Conservation (phyloP, 2,888 invertebrate genomes). For the Anarsia innoxiella region DNA sequence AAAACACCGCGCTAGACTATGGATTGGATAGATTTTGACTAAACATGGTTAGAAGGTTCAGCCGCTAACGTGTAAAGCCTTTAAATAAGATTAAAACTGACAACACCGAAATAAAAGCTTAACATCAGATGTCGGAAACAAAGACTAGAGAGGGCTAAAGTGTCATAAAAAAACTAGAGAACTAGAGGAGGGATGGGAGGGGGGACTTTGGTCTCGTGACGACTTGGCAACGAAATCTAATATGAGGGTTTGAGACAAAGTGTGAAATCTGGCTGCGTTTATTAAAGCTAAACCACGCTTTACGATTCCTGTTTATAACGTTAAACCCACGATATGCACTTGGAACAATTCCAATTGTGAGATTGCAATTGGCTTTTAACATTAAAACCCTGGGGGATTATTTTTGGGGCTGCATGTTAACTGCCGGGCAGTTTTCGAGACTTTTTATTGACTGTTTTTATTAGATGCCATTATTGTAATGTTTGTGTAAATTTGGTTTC, state of each 20-base stretch:
- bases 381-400: neutral
- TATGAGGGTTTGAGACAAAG: constrained; percentile 18
- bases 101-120: too few species aligned
- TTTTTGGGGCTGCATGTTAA: neutral
- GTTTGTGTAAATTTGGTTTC: too few species aligned
- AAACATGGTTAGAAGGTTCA: too few species aligned
- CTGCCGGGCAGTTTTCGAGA: neutral
- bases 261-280: constrained; percentile 29
- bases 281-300: constrained; percentile 32
- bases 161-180: neutral
- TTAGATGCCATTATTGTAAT: too few species aligned
- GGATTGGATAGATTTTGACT: too few species aligned
- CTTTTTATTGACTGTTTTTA: neutral
- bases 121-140: too few species aligned
- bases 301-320: constrained; percentile 36
- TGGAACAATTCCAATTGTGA: constrained; percentile 38
- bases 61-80: too few species aligned
- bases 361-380: constrained; percentile 11
- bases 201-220: too few species aligned
- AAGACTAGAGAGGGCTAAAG: neutral
- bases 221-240: constrained; percentile 23
- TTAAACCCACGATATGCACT: constrained; percentile 28
- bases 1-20: too few species aligned
- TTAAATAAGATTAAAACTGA: too few species aligned
- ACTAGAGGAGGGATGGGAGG: too few species aligned